Conservation (phyloP, 2,888 invertebrate genomes). For the Dermolepida albohirtum region DNA sequence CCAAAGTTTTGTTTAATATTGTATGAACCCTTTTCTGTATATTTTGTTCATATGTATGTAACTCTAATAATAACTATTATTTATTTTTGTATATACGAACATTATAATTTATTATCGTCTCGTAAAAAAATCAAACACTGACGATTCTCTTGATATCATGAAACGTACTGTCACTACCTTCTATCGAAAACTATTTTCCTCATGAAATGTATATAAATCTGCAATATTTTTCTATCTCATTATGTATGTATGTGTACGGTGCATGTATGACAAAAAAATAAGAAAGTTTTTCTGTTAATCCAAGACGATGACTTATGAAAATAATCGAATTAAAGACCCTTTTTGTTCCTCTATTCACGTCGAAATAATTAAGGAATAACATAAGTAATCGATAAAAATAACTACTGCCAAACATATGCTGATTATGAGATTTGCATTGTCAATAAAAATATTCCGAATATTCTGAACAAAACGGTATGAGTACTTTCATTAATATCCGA, state of each 20-base stretch:
- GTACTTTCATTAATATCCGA: too few species aligned
- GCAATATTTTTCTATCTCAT: slow-evolving; percentile 35
- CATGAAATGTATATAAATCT: slow-evolving; percentile 24
- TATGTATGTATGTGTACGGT: background rate
- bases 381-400: too few species aligned
- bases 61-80: slow-evolving; percentile 10
- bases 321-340: too few species aligned
- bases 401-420: too few species aligned
- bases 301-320: too few species aligned
- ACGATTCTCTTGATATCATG: slow-evolving; percentile 8
- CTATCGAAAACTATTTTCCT: slow-evolving; percentile 26
- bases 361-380: too few species aligned
- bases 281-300: background rate
- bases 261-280: background rate
- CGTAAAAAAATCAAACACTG: slow-evolving; percentile 29
- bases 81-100: slow-evolving; percentile 33
- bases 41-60: slow-evolving; percentile 24
- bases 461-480: too few species aligned
- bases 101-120: background rate
- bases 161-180: slow-evolving; percentile 18
- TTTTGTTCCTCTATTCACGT: too few species aligned
- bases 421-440: too few species aligned
- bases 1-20: background rate
- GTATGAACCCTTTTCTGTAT: background rate
- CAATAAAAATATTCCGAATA: too few species aligned